Percentiles rank a stretch among this genome's conserved stretches.
Evolutionary conservation across 1,140 invertebrate genomes (phyloP).

Genomic region (Musca vetustissima): DNA sequence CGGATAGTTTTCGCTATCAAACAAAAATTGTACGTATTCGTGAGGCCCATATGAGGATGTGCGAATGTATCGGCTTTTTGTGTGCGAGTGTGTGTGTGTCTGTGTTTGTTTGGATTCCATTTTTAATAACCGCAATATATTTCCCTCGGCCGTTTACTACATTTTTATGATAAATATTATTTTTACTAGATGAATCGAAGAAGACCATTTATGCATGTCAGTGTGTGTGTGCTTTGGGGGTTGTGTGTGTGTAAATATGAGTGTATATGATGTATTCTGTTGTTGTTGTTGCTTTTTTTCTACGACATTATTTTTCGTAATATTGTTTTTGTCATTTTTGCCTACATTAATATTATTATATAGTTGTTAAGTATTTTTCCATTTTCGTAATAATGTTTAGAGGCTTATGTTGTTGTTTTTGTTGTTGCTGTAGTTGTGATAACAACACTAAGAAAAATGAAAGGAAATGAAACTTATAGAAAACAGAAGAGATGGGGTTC

Average conservation of each 20-base stretch:
- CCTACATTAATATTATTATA: conserved; percentile 2
- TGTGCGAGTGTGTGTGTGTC: conserved; percentile 2
- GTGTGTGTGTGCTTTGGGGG: background rate
- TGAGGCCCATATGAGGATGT: background rate
- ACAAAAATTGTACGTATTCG: too few relatives aligned
- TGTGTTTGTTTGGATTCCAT: conserved; percentile 1
- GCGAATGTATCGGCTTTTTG: background rate
- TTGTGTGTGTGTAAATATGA: background rate
- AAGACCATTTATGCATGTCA: background rate
- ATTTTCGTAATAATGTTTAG: background rate
- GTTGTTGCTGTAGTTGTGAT: too few relatives aligned
- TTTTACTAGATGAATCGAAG: conserved; percentile 3
- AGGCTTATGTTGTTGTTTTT: background rate
- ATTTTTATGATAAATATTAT: conserved; percentile 23
- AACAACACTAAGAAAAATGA: too few relatives aligned
- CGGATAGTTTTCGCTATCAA: background rate
- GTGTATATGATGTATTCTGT: background rate
- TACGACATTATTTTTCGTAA: background rate
- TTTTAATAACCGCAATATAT: conserved; percentile 21
- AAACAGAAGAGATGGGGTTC: too few relatives aligned
- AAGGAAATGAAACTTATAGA: too few relatives aligned
- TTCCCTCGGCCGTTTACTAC: conserved; percentile 2
- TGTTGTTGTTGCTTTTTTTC: too few relatives aligned
- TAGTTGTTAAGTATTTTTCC: background rate
- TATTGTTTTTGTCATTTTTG: conserved; percentile 22